Percentiles rank a stretch among this genome's conserved stretches.
Conservation (phyloP, 1,140 invertebrate species). For the Mactra quadrangularis region DNA sequence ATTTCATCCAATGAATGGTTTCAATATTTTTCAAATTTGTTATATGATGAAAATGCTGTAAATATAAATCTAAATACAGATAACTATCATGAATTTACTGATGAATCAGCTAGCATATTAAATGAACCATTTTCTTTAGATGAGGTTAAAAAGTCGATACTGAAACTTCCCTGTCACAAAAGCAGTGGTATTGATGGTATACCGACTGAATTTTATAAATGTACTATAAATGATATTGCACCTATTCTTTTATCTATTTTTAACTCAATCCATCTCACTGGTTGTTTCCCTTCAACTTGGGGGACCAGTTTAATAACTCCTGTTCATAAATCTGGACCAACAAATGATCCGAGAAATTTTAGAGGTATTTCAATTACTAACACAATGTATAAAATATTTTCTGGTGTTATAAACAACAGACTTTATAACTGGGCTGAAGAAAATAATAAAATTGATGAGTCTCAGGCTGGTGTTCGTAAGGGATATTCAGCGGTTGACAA, state of each 20-base stretch:
- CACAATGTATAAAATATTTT: slow-evolving; percentile 48
- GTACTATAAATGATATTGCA: neutral
- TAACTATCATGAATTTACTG: slow-evolving; percentile 9
- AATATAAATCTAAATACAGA: neutral
- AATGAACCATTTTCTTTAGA: neutral
- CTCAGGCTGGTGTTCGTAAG: slow-evolving; percentile 42
- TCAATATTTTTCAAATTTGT: slow-evolving; percentile 8
- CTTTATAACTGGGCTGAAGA: slow-evolving; percentile 6
- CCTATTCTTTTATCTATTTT: neutral
- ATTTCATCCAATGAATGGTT: neutral
- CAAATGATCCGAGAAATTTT: slow-evolving; percentile 24
- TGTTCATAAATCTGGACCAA: slow-evolving; percentile 44
- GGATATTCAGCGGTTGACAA: slow-evolving; percentile 44
- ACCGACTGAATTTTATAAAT: slow-evolving; percentile 8
- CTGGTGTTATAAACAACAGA: slow-evolving; percentile 22
- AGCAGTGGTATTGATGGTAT: slow-evolving; percentile 29
- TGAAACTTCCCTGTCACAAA: slow-evolving; percentile 6
- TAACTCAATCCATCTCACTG: neutral
- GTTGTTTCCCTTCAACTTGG: slow-evolving; percentile 36
- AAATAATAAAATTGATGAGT: slow-evolving; percentile 30
- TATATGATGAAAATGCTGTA: neutral
- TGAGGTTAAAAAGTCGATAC: no score
- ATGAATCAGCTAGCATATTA: neutral
- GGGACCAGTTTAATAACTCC: slow-evolving; percentile 27
- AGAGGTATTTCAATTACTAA: slow-evolving; percentile 36